Evolutionary conservation across 2,888 invertebrate genomes (phyloP).

Genomic region (Lasioglossum pauxillum): DNA sequence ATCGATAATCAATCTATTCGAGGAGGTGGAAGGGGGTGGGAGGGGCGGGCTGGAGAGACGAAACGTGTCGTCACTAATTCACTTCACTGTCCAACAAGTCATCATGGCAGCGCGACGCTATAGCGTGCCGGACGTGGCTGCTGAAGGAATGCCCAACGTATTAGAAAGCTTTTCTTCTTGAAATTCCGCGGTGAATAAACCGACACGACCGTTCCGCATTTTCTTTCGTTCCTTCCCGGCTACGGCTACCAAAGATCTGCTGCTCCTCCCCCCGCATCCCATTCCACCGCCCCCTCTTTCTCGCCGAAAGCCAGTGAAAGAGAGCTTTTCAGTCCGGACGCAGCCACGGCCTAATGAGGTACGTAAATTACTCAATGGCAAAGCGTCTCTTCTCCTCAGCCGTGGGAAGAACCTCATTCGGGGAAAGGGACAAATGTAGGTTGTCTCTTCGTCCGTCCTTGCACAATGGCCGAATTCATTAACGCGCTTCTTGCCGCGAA

Average conservation of each 20-base stretch:
- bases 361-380: conserved; percentile 71
- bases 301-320: conserved; percentile 62
- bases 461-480: conserved; percentile 46
- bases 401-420: conserved; percentile 50
- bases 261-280: not conserved
- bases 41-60: conserved; percentile 31
- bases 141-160: conserved; percentile 50
- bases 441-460: conserved; percentile 60
- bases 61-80: conserved; percentile 56
- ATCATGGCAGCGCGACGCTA: conserved; percentile 37
- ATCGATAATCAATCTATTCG: conserved; percentile 55
- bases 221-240: conserved; percentile 23
- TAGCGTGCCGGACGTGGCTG: conserved; percentile 22
- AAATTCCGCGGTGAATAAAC: conserved; percentile 33
- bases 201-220: conserved; percentile 38
- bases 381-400: conserved; percentile 57
- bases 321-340: conserved; percentile 68
- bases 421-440: conserved; percentile 64
- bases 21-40: not conserved
- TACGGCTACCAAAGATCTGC: conserved; percentile 34
- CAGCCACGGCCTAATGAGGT: conserved; percentile 67
- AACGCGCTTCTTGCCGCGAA: conserved; percentile 20
- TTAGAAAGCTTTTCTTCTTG: conserved; percentile 39
- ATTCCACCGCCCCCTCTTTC: not conserved
- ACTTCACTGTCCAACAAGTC: conserved; percentile 32